A percentile compares a stretch with the other conserved stretches of the same genome.
These are phyloP conservation scores for Holothuria leucospilota DNA, from an alignment of 53 echinoderm and acorn worm genomes.

Conservation along the genomic window DNA sequence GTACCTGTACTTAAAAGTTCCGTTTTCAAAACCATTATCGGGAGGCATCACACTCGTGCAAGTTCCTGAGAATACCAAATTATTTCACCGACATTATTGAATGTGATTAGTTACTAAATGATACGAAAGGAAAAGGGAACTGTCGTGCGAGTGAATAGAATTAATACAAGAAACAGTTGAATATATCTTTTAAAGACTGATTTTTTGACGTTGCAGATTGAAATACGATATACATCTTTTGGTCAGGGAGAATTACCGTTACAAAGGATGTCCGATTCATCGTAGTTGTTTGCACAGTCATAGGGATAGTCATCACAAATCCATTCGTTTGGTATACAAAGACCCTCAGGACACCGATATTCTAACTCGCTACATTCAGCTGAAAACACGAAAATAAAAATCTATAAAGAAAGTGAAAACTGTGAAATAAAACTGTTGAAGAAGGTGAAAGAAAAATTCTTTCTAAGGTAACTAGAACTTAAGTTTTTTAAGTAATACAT, in stretches of 20 bases:
- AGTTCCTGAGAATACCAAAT: slow-evolving; percentile 13
- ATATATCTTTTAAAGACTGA: too few relatives aligned
- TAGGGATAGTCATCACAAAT: slow-evolving; percentile 57
- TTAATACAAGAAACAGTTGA: too few relatives aligned
- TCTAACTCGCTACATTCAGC: slow-evolving; percentile 38
- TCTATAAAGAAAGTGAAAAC: background rate
- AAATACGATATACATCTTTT: background rate
- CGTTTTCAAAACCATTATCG: slow-evolving; percentile 38
- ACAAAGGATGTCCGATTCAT: slow-evolving; percentile 47
- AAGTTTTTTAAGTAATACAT: too few relatives aligned
- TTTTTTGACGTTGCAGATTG: too few relatives aligned
- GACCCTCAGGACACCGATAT: slow-evolving; percentile 61
- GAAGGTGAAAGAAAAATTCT: too few relatives aligned
- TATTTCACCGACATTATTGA: background rate
- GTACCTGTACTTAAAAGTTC: slow-evolving; percentile 54
- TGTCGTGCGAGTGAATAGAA: too few relatives aligned
- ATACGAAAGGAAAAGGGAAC: too few relatives aligned
- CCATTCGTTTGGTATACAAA: slow-evolving; percentile 52
- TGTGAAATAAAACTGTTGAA: background rate
- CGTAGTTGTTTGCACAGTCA: slow-evolving; percentile 59
- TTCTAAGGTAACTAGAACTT: background rate
- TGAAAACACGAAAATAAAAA: background rate
- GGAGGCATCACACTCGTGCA: slow-evolving; percentile 34
- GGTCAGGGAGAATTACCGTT: slow-evolving; percentile 4
- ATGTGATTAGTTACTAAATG: background rate